A percentile compares a stretch with the other conserved stretches of the same genome.
Evolutionary conservation across 2,113 vertebrate genomes (phyloP).

Genomic region (Coptodon bakossiorum): DNA sequence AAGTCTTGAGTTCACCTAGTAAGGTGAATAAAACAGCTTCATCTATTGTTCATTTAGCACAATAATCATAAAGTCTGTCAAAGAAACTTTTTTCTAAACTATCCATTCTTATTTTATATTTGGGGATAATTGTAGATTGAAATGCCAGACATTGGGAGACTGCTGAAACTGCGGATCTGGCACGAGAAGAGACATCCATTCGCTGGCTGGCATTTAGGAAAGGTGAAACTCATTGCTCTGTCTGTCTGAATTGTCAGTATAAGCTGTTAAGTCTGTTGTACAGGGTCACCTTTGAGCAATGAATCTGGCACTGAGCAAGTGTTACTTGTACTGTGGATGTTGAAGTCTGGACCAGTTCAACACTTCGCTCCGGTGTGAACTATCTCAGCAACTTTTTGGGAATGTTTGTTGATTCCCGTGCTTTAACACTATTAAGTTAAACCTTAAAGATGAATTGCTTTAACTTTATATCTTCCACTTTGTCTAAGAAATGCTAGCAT

Average conservation of each 20-base stretch:
- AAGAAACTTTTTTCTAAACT: neutral
- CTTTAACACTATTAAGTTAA: neutral
- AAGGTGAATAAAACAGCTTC: neutral
- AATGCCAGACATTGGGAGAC: constrained; percentile 83
- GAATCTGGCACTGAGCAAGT: neutral
- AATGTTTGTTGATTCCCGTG: neutral
- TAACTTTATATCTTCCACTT: neutral
- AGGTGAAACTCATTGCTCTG: constrained; percentile 69
- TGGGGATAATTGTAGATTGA: constrained; percentile 74
- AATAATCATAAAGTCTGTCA: neutral
- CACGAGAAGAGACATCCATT: constrained; percentile 89
- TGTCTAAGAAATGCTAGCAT: neutral
- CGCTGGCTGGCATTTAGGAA: constrained; percentile 92
- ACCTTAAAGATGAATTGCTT: neutral
- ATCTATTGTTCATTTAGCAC: neutral
- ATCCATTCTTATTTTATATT: neutral
- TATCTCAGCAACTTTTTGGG: neutral
- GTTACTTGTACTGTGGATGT: neutral
- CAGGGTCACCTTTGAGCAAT: neutral
- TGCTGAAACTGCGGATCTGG: constrained; percentile 89
- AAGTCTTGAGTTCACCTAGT: neutral
- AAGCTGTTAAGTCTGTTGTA: neutral
- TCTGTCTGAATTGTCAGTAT: neutral
- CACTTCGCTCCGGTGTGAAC: neutral
- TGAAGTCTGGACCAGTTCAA: neutral